Evolutionary conservation across 2,113 vertebrate genomes (phyloP), one percentile per base, ranked within the genome.

Genomic region (Heliornis fulica): DNA sequence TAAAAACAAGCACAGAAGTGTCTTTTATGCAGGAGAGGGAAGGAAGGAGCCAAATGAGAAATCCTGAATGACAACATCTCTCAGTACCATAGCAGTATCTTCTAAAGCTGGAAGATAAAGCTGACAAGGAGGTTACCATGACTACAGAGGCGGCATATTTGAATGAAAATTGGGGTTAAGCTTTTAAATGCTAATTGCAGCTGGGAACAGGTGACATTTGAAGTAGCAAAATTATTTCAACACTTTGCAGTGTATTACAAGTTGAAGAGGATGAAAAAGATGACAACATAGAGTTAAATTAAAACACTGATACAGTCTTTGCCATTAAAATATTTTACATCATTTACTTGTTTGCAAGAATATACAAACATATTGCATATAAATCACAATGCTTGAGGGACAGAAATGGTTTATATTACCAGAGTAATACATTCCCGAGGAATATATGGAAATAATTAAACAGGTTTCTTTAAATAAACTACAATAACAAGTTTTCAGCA

Each of bases 101-200:
- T 96, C 86, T 97, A 95, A 97, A 96, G 89, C 94, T 92, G 87
- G 83, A 96, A 96, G 83, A 87, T 87, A 83, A 87, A 91, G 53
- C 70, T 95, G 76, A 92, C 4, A 10, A 91, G 72, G 53, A 86
- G 45, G 97, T 98, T 97, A 94, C 97, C 95, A 97, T 98, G 97
- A 95, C 97, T 98, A 98, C 97, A 95, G 92, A 97, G 94, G 97
- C 76, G 89, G 96, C 69, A 97, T 96, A 96, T 98, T 98, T 98
- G 96, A 98, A 97, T 97, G 89, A 94, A 97, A 96, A 96, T 97
- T 87, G 83, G 83, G 80, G 77, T 92, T 81, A 96, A 95, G 95
- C 94, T 94, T 97, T 98, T 97, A 96, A 96, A 97, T 97, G 93
- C 83, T 98, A 97, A 98, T 97, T 94, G 63, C 54, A 93, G 34